Evolutionary conservation across 2,888 invertebrate genomes (phyloP).

Genomic region (Stenotaenia linearis): DNA sequence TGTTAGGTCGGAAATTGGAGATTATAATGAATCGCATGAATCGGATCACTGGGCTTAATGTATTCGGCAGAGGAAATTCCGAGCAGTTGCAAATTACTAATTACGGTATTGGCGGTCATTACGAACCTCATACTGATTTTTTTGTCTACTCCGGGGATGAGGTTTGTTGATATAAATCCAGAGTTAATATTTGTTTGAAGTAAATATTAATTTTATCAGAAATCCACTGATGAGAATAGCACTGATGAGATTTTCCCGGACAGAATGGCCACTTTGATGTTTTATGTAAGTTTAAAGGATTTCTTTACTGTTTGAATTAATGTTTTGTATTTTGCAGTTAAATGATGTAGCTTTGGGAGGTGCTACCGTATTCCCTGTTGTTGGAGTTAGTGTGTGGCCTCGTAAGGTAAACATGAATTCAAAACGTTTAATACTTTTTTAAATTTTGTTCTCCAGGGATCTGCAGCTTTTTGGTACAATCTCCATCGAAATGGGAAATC

Average conservation of each 20-base stretch:
- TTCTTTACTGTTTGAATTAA: no score
- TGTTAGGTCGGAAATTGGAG: constrained; percentile 39
- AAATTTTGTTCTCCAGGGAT: no score
- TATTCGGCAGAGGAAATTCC: constrained; percentile 39
- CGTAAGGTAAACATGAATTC: constrained; percentile 34
- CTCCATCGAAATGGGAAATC: constrained; percentile 47
- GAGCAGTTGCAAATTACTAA: constrained; percentile 47
- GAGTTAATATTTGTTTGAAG: no score
- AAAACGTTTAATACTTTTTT: no score
- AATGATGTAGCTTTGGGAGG: constrained; percentile 42
- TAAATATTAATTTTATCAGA: constrained; percentile 1
- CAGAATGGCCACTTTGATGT: constrained; percentile 42
- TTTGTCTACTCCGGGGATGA: no score
- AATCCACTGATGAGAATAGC: neutral
- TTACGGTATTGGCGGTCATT: constrained; percentile 52
- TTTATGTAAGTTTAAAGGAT: constrained; percentile 42
- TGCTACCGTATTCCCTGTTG: constrained; percentile 43
- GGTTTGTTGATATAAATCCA: constrained; percentile 38
- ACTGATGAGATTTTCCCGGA: constrained; percentile 35
- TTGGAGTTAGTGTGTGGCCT: constrained; percentile 42
- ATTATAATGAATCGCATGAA: constrained; percentile 41
- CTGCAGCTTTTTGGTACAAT: constrained; percentile 51
- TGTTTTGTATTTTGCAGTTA: constrained; percentile 39
- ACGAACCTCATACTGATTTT: constrained; percentile 49
- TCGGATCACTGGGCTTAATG: constrained; percentile 43